phyloP scores from a whole-genome alignment of 2,797 vertebrate species.

The Novumbra hubbsi region DNA sequence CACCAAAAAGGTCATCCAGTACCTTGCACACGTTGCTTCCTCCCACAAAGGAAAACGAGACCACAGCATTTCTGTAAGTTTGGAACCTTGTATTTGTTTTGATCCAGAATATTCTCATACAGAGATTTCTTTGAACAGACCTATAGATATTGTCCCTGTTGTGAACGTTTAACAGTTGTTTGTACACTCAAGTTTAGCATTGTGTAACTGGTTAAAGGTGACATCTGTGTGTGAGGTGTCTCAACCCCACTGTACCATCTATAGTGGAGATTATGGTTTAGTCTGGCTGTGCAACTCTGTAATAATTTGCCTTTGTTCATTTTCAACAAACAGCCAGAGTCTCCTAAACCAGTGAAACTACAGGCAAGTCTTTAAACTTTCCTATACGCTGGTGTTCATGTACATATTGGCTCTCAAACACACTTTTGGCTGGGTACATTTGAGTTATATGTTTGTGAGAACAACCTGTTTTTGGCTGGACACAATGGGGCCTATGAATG shows the following conservation, averaged over 20 bases:
- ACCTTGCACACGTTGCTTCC: slow-evolving; percentile 97
- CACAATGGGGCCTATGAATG: neutral
- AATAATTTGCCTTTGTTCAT: slow-evolving; percentile 87
- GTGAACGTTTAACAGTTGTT: neutral
- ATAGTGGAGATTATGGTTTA: slow-evolving; percentile 24
- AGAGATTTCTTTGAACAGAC: neutral
- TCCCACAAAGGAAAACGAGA: slow-evolving; percentile 98
- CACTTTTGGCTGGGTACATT: slow-evolving; percentile 2
- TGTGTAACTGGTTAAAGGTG: neutral
- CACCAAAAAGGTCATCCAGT: slow-evolving; percentile 99
- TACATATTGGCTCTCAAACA: slow-evolving; percentile 53
- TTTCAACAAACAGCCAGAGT: slow-evolving; percentile 91
- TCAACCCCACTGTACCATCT: neutral
- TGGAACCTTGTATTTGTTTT: neutral
- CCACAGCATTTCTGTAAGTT: slow-evolving; percentile 90
- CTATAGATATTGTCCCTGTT: neutral
- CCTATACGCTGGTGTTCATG: slow-evolving; percentile 37
- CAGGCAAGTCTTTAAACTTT: slow-evolving; percentile 87
- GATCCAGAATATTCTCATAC: neutral
- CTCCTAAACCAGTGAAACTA: slow-evolving; percentile 92
- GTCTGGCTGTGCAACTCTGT: slow-evolving; percentile 64
- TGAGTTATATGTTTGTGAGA: slow-evolving; percentile 13
- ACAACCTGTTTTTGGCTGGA: neutral
- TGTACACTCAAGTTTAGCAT: slow-evolving; percentile 15
- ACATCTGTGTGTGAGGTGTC: neutral